Conservation (phyloP, 2,797 vertebrate species). For the Cynodonichthys magdalenae region DNA sequence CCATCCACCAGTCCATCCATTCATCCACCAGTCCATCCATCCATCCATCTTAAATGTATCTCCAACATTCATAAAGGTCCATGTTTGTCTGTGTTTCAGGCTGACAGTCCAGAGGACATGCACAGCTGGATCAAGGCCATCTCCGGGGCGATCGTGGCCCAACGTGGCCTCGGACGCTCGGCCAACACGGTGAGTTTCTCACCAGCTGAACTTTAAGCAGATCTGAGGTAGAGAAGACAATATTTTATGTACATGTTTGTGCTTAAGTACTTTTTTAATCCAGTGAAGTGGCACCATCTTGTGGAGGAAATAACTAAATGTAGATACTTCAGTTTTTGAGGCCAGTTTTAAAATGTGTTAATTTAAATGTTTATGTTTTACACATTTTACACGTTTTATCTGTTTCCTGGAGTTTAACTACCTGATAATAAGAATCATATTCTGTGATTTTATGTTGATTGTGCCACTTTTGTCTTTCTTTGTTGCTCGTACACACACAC, state of each 20-base stretch:
- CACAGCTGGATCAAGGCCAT: constrained; percentile 97
- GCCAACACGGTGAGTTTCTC: constrained; percentile 85
- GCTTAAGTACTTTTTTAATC: background rate
- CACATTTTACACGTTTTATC: background rate
- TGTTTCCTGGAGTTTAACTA: background rate
- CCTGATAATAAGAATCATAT: background rate
- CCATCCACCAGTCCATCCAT: too few relatives aligned
- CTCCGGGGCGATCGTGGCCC: constrained; percentile 94
- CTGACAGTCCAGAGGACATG: constrained; percentile 96
- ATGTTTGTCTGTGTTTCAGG: constrained; percentile 68
- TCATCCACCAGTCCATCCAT: too few relatives aligned
- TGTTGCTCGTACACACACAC: background rate
- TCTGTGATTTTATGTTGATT: background rate
- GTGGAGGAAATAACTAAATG: constrained; percentile 21
- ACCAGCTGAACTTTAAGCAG: background rate
- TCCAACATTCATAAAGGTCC: too few relatives aligned
- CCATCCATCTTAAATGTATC: too few relatives aligned
- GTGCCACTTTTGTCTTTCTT: background rate
- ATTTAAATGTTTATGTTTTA: too few relatives aligned
- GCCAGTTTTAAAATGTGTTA: too few relatives aligned
- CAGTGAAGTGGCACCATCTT: constrained; percentile 5
- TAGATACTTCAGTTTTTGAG: background rate
- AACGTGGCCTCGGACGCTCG: constrained; percentile 90
- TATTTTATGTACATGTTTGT: too few relatives aligned
- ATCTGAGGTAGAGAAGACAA: too few relatives aligned